Evolutionary conservation across 2,797 vertebrate genomes (phyloP), one percentile per base, ranked within the genome.

Genomic region (Hephaestus fuliginosus): DNA sequence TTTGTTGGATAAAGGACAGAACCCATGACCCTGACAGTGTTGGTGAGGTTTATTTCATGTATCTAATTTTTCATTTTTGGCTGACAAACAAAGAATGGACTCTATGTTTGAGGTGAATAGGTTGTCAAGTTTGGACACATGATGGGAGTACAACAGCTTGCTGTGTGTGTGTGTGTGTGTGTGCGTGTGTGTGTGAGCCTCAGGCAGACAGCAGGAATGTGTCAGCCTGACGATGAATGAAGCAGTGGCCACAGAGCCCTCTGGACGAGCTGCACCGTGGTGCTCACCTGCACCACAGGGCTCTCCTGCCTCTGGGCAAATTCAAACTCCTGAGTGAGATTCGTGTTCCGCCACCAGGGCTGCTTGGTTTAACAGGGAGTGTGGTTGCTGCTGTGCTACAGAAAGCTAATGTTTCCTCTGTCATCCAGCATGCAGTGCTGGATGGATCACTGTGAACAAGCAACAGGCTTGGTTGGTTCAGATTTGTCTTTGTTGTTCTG

Each of bases 161-260:
- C 83, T 85, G 81, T 90, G 78, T 79, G 72, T 66, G 25, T 25
- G 25, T 25, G 25, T 25, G 25, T 25, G 25, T 25, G 65, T 64
- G 85, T 41, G 69, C 70, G 72, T 56, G 84, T 74, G 65, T 63
- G 61, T 67, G 77, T 65, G 71, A 63, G 82, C 85, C 91, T 92
- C 71, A 43, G 88, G 89, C 91, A 72, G 81, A 80, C 88, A 90
- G 90, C 89, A 88, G 90, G 92, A 93, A 92, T 93, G 90, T 95
- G 94, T 95, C 93, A 91, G 82, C 28, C 13, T 7, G 5, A 80
- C 95, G 94, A 95, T 94, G 88, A 95, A 96, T 95, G 87, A 82
- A 91, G 70, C 69, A 5, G 71, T 68, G 76, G 82, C 85, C 70
- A 39, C 69, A 20, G 86, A 83, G 87, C 79, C 90, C 86, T 44